phyloP scores from a whole-genome alignment of 2,888 invertebrate species.

The Drosophila stalkeri region DNA sequence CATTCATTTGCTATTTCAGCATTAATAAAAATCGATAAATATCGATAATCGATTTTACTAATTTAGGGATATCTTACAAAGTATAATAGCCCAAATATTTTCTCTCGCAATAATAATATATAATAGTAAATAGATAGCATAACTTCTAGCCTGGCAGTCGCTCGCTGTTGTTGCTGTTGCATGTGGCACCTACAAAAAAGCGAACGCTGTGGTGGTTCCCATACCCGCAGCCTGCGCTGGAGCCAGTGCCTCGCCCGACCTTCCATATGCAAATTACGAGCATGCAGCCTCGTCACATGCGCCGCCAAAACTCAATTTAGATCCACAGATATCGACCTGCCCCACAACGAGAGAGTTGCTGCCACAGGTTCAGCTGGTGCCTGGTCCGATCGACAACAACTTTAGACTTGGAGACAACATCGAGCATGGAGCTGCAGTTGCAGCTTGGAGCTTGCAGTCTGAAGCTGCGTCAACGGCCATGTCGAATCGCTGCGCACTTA shows the following conservation, averaged over 20 bases:
- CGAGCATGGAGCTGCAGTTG: not conserved
- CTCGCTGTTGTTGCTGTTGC: slow-evolving; percentile 13
- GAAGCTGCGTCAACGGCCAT: slow-evolving; percentile 20
- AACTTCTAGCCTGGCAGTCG: not conserved
- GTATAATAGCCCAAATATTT: no score
- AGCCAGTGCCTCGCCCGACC: slow-evolving; percentile 55
- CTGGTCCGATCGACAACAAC: slow-evolving; percentile 30
- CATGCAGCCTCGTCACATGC: slow-evolving; percentile 72
- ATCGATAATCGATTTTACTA: not conserved
- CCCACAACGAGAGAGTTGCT: slow-evolving; percentile 54
- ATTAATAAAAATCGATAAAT: not conserved
- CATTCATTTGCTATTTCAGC: no score
- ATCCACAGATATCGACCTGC: slow-evolving; percentile 69
- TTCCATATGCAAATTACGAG: slow-evolving; percentile 82
- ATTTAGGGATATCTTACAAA: no score
- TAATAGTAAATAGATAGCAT: not conserved
- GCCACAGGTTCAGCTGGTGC: slow-evolving; percentile 58
- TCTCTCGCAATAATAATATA: not conserved
- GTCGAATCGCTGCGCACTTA: slow-evolving; percentile 29
- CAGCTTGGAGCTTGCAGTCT: not conserved
- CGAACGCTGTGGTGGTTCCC: slow-evolving; percentile 82
- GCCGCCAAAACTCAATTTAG: slow-evolving; percentile 82
- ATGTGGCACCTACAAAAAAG: slow-evolving; percentile 64
- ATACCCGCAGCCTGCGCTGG: slow-evolving; percentile 20
- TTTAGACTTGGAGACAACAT: slow-evolving; percentile 39